Conservation (phyloP, 2,888 invertebrate species). For the Ophioninae sp. region DNA sequence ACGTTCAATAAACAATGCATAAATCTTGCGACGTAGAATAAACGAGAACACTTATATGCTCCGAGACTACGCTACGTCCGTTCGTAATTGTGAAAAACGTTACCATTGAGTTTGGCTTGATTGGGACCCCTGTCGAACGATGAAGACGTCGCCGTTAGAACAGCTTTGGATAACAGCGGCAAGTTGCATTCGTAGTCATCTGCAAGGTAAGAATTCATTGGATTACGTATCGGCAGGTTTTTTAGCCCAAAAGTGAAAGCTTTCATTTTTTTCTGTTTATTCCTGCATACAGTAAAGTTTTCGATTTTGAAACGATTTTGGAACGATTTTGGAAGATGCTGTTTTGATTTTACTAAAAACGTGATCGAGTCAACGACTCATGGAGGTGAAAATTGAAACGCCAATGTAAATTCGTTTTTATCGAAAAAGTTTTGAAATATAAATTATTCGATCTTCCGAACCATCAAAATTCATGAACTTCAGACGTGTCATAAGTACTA, state of each 20-base stretch:
- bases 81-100: conserved; percentile 70
- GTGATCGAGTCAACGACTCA: not conserved
- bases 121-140: conserved; percentile 91
- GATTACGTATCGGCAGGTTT: not conserved
- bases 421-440: not conserved
- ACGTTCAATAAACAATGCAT: not conserved
- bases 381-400: not conserved
- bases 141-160: conserved; percentile 90
- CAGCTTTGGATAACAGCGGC: conserved; percentile 88
- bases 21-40: not conserved
- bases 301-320: not conserved
- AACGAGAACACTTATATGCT: not conserved
- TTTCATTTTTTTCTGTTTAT: not conserved
- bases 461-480: not conserved
- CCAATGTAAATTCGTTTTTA: not conserved
- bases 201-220: conserved; percentile 68
- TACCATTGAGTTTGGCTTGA: conserved; percentile 93
- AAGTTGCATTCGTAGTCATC: conserved; percentile 90
- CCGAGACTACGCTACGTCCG: conserved; percentile 17
- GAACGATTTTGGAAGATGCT: not conserved
- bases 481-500: conserved; percentile 18
- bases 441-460: not conserved
- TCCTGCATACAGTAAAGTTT: not conserved
- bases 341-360: not conserved
- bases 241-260: no score